Base-by-base conservation (phyloP, 2,113 vertebrate species). In the Sialia sialis region DNA sequence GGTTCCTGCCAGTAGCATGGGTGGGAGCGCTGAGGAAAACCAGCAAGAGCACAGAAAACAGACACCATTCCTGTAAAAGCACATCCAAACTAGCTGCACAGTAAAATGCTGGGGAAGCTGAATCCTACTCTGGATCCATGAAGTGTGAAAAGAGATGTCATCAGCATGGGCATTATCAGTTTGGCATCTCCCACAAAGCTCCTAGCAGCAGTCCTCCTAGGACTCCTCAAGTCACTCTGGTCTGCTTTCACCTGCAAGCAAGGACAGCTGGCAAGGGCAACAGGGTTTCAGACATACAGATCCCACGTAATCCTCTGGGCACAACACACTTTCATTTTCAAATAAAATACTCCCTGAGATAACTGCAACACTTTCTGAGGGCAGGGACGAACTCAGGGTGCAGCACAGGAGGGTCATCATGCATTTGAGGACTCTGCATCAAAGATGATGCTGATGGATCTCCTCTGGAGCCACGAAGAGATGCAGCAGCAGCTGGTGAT, bases 291-390 rank as follows among this genome's bases (percentile, higher is more conserved):
- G 7, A 74, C 34, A 90, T 2, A 38, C 1, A 1, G 12, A 34
- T 56, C 18, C 14, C 32, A 51, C 0, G 0, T 5, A 10, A 46
- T 46, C 43, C 36, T 67, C 16, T 38, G 30, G 22, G 12, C 10
- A 55, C 76, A 78, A 30, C 4, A 34, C 2, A 22, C 12, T 68
- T 79, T 18, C 25, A 43, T 68, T 87, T 88, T 72, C 52, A 85
- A 91, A 51, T 6, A 11, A 77, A 80, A 41, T n/a, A 84, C n/a
- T 38, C 41, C 27, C 16, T 8, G 27, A 87, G 34, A 54, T 32
- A 58, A 58, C 29, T 26, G 39, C 81, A 89, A 20, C 2, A 1
- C 26, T 52, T 81, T 77, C 54, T 49, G 49, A 84, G 51, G 41
- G 51, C 46, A 34, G 22, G 59, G 73, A 52, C 7, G 16, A 77